Base-by-base conservation (phyloP, 30 jellyfish, hydroid and myxozoan genomes). In the Cassiopea andromeda region DNA sequence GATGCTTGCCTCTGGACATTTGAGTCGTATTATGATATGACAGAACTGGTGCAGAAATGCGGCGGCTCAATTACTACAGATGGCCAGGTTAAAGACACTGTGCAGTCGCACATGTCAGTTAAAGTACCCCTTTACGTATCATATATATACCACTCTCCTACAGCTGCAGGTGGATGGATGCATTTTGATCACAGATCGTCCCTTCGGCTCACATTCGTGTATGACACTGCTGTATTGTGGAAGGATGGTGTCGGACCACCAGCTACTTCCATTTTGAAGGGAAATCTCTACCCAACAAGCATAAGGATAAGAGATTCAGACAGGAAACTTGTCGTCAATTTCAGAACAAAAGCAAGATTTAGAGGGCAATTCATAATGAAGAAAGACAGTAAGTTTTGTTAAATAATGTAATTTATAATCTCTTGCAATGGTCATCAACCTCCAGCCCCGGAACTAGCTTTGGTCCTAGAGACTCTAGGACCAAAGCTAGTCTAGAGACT, bases 1-100 rank as follows among this genome's bases (percentile, higher is more conserved):
- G 98, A 96, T 75, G 97, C 98, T 14, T 96, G 99, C 69, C 72
- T 96, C 44, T 96, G 99, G 99, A 96, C 96, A 27, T 96, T 96
- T 68, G 99, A 91, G 69, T 87, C 97, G 19, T 91, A 91, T 79
- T 96, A 87, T 67, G 97, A 92, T 89, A 96, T 96, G 99, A 87
- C 97, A 17, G 99, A 96, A 59, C 84, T 96, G 75, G 95, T 96
- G 46, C 93, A 92, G 74, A 84, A 83, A 82, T 96, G 99, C 77
- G 99, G 98, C 44, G 99, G 99, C 1, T 54, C 85, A 17, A 87
- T 96, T 43, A 90, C 97, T 6, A 91, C 99, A 7, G 98, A 91
- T 68, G 98, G 97, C 16, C 96, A 85, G 82, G 97, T 96, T 14
- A 82, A 88, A 58, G 90, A 91, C 90, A 85, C 99, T 7, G 95